Conservation (phyloP, 2,888 invertebrate species). For the Drosophila heteroneura region DNA sequence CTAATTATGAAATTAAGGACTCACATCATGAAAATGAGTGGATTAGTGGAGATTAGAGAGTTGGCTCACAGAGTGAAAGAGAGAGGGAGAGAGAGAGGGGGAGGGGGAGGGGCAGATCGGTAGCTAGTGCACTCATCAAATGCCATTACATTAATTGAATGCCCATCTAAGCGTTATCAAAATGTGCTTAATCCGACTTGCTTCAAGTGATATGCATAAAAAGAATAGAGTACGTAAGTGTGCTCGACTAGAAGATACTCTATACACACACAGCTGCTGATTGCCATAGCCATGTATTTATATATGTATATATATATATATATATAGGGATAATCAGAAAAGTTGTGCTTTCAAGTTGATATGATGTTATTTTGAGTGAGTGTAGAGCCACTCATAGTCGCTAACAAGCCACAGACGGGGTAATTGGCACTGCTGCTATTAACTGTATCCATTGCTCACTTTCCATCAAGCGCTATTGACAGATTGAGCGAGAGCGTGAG, state of each 20-base stretch:
- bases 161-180: constrained; percentile 2
- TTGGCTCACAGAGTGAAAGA: neutral
- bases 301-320: neutral
- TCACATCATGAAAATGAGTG: neutral
- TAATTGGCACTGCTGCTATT: constrained; percentile 9
- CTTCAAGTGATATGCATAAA: too few relatives aligned
- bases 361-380: too few relatives aligned
- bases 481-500: constrained; percentile 6
- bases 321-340: neutral
- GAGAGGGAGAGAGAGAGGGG: too few relatives aligned
- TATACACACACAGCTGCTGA: neutral
- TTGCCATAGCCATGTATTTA: neutral
- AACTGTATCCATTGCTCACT: constrained; percentile 13
- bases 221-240: neutral
- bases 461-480: constrained; percentile 27
- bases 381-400: too few relatives aligned
- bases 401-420: neutral
- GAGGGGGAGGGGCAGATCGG: too few relatives aligned
- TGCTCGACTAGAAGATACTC: neutral
- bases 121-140: constrained; percentile 7
- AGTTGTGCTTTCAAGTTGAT: neutral
- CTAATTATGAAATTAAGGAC: constrained; percentile 49
- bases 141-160: constrained; percentile 31
- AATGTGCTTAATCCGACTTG: constrained; percentile 4
- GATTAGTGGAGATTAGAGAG: neutral